A percentile compares a stretch with the other conserved stretches of the same genome.
These are phyloP conservation scores for Ahaetulla prasina DNA, from an alignment of 2,113 vertebrate species.

Conservation along the genomic window DNA sequence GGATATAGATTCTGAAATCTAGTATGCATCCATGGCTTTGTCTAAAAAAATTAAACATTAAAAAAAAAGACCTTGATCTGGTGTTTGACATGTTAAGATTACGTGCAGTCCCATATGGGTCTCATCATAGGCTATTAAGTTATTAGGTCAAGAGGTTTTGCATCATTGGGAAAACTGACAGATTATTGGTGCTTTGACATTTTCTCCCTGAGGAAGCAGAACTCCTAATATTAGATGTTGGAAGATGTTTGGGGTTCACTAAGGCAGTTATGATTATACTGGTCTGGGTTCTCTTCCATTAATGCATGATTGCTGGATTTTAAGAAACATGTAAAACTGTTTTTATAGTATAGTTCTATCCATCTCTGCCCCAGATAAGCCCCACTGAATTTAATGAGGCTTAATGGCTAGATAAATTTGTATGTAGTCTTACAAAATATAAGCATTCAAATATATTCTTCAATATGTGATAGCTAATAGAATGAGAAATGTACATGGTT, in stretches of 20 bases:
- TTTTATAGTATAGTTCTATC: not conserved
- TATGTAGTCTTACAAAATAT: not conserved
- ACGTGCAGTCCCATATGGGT: not conserved
- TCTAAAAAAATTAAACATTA: not conserved
- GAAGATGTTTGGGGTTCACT: not conserved
- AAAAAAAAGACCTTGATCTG: not conserved
- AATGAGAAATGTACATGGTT: conserved; percentile 5
- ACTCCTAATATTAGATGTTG: not conserved
- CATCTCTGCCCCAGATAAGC: not conserved
- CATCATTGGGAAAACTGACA: not conserved
- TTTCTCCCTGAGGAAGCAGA: fast-evolving
- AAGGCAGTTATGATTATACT: not conserved
- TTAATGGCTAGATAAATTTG: not conserved
- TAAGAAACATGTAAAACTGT: not conserved
- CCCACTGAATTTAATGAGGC: not conserved
- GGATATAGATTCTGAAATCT: not conserved
- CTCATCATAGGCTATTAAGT: not conserved
- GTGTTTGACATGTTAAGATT: not conserved
- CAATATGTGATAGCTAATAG: not conserved
- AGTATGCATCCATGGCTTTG: not conserved
- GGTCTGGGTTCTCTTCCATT: not conserved
- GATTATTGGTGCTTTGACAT: not conserved
- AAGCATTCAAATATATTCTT: not conserved
- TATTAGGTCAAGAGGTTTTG: not conserved
- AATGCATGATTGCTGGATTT: not conserved